Percentiles rank a stretch among this genome's conserved stretches.
Evolutionary conservation across 2,113 vertebrate species (phyloP).

Genomic region (Turnix velox): DNA sequence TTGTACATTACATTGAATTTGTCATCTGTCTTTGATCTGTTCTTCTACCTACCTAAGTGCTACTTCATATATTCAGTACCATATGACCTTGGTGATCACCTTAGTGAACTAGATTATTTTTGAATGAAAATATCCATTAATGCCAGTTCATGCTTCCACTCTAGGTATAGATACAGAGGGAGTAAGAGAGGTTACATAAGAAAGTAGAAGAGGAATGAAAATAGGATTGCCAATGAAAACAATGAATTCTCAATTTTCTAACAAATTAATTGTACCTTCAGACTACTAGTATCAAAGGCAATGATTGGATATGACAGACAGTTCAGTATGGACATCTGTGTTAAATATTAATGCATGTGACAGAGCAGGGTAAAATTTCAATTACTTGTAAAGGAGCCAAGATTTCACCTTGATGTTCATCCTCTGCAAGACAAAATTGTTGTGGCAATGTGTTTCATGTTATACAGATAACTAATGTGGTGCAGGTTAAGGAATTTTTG

Average conservation of each 20-base stretch:
- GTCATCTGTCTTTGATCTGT: neutral
- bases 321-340: neutral
- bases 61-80: neutral
- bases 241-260: neutral
- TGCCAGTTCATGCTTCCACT: neutral
- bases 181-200: neutral
- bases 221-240: neutral
- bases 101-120: neutral
- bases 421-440: neutral
- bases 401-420: neutral
- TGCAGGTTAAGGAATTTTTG: neutral
- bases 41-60: neutral
- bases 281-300: neutral
- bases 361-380: neutral
- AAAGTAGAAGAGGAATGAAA: neutral
- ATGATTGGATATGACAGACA: neutral
- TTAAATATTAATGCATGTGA: neutral
- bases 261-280: neutral
- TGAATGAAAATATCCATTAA: neutral
- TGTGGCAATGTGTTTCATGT: neutral
- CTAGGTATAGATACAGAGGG: neutral
- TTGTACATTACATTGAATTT: neutral
- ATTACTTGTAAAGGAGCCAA: neutral
- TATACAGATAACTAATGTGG: rapidly evolving
- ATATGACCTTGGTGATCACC: too few relatives aligned